Base-by-base conservation (phyloP, 2,888 invertebrate species). In the Scaptomyza parva region DNA sequence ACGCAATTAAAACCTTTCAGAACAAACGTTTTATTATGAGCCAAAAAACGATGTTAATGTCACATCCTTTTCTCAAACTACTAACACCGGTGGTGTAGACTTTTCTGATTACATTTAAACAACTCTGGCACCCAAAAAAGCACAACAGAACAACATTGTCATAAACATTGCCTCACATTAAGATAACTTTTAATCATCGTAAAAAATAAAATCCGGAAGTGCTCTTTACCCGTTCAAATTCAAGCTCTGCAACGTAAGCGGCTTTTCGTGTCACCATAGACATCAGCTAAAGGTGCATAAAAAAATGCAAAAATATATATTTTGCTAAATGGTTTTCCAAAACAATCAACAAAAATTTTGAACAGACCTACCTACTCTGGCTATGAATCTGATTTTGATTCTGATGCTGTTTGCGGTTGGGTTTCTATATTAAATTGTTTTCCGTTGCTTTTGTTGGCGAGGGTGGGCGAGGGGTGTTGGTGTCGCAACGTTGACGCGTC, bases 181-280 rank as follows among this genome's bases (percentile, higher is more conserved):
- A 84, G 84, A 84, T 86, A 84, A 83, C 84, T 83, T 84, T 86
- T 86, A 84, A 86, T 83, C 84, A 81, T 83, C 84, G 76, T 80
- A 81, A 84, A 84, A 78, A 76, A 73, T 8, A 58, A 63, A 78
- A 70, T 61, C 53, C 61, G 54, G 55, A 54, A 40, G 47, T 58
- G 7, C 35, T 37, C n/a, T 45, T 50, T 22, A 33, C 44, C 59
- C 59, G 33, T 30, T 47, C 3, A 35, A 48, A 28, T 30, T 47
- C 3, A 35, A 48, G 61, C 60, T 69, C 54, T 84, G 81, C 78
- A 53, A 61, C 78, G 76, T 84, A 84, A 82, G 82, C 82, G 70
- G 85, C 82, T 82, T 82, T 82, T 71, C 68, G 84, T 71, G 76
- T 76, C 52, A 70, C 76, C 67, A 62, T 44, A 66, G 62, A 67